These are phyloP conservation scores for Cephonodes hylas DNA, from an alignment of 2,888 invertebrate species.

Conservation along the genomic window DNA sequence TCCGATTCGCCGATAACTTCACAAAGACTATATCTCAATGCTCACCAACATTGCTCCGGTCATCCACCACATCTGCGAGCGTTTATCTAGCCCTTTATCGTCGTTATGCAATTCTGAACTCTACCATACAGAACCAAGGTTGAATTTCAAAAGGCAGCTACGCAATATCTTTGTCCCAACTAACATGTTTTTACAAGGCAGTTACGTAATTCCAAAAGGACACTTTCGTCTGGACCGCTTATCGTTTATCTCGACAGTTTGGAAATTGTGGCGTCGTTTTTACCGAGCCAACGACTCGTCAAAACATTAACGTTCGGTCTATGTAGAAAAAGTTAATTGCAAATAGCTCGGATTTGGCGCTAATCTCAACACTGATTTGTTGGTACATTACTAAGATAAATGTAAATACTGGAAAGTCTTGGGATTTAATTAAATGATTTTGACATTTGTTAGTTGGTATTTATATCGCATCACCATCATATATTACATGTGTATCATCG, in stretches of 20 bases:
- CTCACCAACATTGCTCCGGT: conserved; percentile 29
- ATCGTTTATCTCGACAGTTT: conserved; percentile 16
- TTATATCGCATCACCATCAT: too few relatives aligned
- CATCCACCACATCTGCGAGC: conserved; percentile 19
- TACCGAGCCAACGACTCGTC: conserved; percentile 7
- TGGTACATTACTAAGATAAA: too few relatives aligned
- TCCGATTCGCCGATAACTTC: conserved; percentile 40
- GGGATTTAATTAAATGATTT: too few relatives aligned
- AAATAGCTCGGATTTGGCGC: neutral
- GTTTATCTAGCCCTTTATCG: neutral
- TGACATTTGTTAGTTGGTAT: too few relatives aligned
- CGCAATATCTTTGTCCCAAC: conserved; percentile 25
- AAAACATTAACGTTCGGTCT: neutral
- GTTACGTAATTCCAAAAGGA: conserved; percentile 32
- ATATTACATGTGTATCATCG: too few relatives aligned
- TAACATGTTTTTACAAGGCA: conserved; percentile 41
- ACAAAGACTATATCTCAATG: conserved; percentile 38
- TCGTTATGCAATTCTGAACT: conserved; percentile 13
- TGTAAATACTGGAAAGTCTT: too few relatives aligned
- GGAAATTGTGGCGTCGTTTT: conserved; percentile 15
- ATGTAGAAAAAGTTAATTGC: neutral
- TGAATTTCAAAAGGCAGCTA: neutral
- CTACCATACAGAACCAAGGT: neutral
- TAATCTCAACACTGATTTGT: too few relatives aligned
- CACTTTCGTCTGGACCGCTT: conserved; percentile 26